Evolutionary conservation across 2,888 invertebrate genomes (phyloP).

Genomic region (Rutpela maculata): DNA sequence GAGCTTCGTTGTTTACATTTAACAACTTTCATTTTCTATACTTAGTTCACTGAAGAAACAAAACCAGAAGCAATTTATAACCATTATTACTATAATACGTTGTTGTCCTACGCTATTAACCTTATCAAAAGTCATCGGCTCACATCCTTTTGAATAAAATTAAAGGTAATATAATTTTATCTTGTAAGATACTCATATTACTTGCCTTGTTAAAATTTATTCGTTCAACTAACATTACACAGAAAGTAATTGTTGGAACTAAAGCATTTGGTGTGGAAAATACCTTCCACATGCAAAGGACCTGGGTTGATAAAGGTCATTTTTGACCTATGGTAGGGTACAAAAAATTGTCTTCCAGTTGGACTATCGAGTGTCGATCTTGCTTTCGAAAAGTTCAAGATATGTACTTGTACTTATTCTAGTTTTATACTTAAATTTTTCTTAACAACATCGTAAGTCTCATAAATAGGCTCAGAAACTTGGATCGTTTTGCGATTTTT

Average conservation of each 20-base stretch:
- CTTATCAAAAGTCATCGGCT: slow-evolving; percentile 18
- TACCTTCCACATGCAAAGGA: no score
- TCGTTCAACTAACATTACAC: not conserved
- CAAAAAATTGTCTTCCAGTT: no score
- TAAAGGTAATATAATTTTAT: not conserved
- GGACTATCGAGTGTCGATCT: no score
- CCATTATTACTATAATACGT: slow-evolving; percentile 13
- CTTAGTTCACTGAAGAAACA: slow-evolving; percentile 20
- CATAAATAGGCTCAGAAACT: no score
- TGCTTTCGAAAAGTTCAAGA: no score
- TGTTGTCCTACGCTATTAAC: slow-evolving; percentile 8
- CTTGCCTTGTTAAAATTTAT: not conserved
- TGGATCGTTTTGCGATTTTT: no score
- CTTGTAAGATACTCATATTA: not conserved
- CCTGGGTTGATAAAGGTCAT: no score
- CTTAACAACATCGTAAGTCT: no score
- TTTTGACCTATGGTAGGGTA: no score
- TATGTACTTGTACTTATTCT: no score
- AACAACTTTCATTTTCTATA: slow-evolving; percentile 20
- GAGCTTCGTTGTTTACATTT: slow-evolving; percentile 7
- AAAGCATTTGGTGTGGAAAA: no score
- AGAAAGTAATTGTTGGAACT: not conserved
- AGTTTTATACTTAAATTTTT: no score
- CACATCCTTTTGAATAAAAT: slow-evolving; percentile 12
- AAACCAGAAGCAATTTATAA: slow-evolving; percentile 21